These are phyloP conservation scores for Poliocrania exsul DNA, from an alignment of 2,797 vertebrate genomes.

Conservation along the genomic window DNA sequence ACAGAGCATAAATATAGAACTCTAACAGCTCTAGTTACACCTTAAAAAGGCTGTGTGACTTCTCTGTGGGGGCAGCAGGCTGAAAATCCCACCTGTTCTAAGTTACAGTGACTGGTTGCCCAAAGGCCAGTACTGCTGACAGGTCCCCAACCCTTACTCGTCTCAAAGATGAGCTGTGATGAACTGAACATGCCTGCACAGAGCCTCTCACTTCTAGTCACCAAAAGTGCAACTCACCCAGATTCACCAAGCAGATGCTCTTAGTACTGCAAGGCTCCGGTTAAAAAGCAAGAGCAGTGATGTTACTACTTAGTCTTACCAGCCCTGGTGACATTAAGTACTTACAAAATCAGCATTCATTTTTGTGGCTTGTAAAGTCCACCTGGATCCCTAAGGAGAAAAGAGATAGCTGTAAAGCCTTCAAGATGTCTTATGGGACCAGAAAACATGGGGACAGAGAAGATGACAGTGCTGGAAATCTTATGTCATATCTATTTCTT, in stretches of 20 bases:
- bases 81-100: neutral
- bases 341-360: slow-evolving; percentile 96
- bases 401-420: slow-evolving; percentile 19
- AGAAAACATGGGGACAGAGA: neutral
- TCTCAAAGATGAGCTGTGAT: neutral
- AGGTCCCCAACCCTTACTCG: neutral
- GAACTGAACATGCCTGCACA: neutral
- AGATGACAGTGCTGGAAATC: neutral
- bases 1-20: neutral
- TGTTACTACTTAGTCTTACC: slow-evolving; percentile 44
- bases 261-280: neutral
- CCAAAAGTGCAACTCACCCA: slow-evolving; percentile 25
- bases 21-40: neutral
- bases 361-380: slow-evolving; percentile 94
- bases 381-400: slow-evolving; percentile 89
- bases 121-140: neutral
- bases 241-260: slow-evolving; percentile 3
- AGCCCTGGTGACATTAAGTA: slow-evolving; percentile 43
- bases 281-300: slow-evolving; percentile 35
- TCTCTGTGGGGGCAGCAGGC: neutral
- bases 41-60: neutral
- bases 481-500: neutral
- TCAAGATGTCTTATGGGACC: neutral
- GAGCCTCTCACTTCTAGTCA: neutral
- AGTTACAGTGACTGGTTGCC: neutral